Percentiles rank a stretch among this genome's conserved stretches.
phyloP scores from a whole-genome alignment of 2,113 vertebrate genomes.

The Osmerus eperlanus region DNA sequence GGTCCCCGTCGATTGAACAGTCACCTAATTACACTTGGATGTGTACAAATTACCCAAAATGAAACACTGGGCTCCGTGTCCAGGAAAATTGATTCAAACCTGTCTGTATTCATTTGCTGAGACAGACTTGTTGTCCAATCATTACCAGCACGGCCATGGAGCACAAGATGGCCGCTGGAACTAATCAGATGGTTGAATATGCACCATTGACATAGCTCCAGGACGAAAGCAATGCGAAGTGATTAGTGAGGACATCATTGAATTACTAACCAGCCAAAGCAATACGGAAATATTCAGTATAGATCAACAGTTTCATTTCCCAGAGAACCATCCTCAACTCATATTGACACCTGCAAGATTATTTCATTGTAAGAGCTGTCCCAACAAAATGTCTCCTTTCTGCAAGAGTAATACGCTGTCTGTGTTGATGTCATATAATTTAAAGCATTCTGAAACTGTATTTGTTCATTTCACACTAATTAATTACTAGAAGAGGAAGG shows the following conservation, averaged over 20 bases:
- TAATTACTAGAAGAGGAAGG: too few species aligned
- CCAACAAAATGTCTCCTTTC: not conserved
- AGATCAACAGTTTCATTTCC: constrained; percentile 34
- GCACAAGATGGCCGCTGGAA: constrained; percentile 36
- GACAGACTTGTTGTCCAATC: constrained; percentile 39
- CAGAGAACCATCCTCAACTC: constrained; percentile 11
- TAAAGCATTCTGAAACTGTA: not conserved
- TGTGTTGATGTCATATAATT: not conserved
- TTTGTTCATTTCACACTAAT: not conserved
- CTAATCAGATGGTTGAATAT: constrained; percentile 55
- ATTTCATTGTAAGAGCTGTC: not conserved
- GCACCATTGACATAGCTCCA: constrained; percentile 41
- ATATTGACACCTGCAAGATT: constrained; percentile 49
- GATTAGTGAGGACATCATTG: constrained; percentile 16
- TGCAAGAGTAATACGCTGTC: not conserved
- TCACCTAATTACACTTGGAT: constrained; percentile 43
- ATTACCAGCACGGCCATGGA: constrained; percentile 18
- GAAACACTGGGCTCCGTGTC: constrained; percentile 32
- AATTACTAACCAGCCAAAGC: not conserved
- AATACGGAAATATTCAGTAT: not conserved
- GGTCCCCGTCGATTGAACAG: constrained; percentile 32
- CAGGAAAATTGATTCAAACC: constrained; percentile 37
- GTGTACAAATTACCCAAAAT: constrained; percentile 35
- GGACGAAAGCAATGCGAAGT: constrained; percentile 42
- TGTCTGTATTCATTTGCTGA: constrained; percentile 45